phyloP scores from a whole-genome alignment of 2,113 vertebrate species.

The Gasterosteus nipponicus region DNA sequence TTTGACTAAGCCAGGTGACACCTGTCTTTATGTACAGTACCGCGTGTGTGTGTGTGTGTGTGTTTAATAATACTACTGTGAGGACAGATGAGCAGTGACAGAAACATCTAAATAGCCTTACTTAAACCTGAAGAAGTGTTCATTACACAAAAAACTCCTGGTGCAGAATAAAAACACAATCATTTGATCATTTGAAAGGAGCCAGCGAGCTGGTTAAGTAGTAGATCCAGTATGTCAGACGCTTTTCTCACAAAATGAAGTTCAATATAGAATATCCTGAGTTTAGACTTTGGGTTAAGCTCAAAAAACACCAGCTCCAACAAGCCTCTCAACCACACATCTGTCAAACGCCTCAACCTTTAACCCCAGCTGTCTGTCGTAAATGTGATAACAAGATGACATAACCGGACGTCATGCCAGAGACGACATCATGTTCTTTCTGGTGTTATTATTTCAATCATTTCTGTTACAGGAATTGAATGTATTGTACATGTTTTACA shows the following conservation, averaged over 20 bases:
- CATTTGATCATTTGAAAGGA: neutral
- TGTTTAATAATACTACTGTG: slow-evolving; percentile 21
- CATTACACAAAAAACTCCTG: neutral
- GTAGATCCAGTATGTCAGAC: neutral
- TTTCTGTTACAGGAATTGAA: too few species aligned
- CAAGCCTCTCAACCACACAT: neutral
- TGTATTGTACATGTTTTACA: too few species aligned
- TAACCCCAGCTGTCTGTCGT: neutral
- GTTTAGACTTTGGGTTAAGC: neutral
- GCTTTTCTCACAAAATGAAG: neutral
- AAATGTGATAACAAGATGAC: too few species aligned
- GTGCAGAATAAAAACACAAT: neutral
- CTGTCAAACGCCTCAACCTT: neutral
- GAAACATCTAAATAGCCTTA: neutral
- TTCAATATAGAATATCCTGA: neutral
- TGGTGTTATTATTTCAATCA: too few species aligned
- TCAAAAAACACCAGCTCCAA: neutral
- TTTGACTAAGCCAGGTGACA: slow-evolving; percentile 37
- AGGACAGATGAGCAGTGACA: slow-evolving; percentile 17
- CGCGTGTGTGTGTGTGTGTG: neutral
- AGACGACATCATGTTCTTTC: neutral
- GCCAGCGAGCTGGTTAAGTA: neutral
- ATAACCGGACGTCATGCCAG: neutral
- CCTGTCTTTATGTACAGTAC: slow-evolving; percentile 8
- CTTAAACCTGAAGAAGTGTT: neutral